These are phyloP conservation scores for Drosophila elegans DNA, from an alignment of 1,140 invertebrate genomes.

Conservation along the genomic window DNA sequence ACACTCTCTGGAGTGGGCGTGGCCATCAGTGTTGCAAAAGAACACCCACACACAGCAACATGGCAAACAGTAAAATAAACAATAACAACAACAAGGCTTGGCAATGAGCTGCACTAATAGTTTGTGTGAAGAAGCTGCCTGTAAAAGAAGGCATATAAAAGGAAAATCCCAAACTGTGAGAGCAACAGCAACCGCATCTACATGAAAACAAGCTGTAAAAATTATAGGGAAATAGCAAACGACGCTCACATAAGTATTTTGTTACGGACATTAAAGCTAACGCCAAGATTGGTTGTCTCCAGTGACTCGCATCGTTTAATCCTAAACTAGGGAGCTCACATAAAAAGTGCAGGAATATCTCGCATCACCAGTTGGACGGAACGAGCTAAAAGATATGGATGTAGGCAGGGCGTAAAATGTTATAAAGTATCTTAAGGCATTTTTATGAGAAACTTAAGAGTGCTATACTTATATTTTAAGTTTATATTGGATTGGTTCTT, in stretches of 20 bases:
- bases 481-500: too few relatives aligned
- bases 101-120: constrained; percentile 75
- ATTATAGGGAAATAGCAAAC: constrained; percentile 73
- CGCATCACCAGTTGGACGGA: neutral
- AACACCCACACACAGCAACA: constrained; percentile 49
- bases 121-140: constrained; percentile 31
- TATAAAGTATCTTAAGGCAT: constrained; percentile 6
- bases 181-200: constrained; percentile 37
- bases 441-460: neutral
- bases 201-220: constrained; percentile 76
- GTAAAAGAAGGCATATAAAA: constrained; percentile 50
- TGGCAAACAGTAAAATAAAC: constrained; percentile 40
- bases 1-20: constrained; percentile 43
- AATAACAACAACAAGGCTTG: constrained; percentile 64
- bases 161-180: constrained; percentile 24
- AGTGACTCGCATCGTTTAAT: constrained; percentile 41
- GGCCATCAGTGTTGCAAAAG: constrained; percentile 54
- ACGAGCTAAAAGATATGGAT: neutral
- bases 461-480: too few relatives aligned
- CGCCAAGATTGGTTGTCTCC: constrained; percentile 25
- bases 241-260: constrained; percentile 40
- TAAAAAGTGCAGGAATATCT: constrained; percentile 12
- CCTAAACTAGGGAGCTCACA: constrained; percentile 24
- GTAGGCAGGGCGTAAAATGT: neutral
- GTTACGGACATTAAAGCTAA: constrained; percentile 43